Percentiles rank a stretch among this genome's conserved stretches.
Evolutionary conservation across 2,888 invertebrate species (phyloP).

Genomic region (Orthonychiurus folsomi): DNA sequence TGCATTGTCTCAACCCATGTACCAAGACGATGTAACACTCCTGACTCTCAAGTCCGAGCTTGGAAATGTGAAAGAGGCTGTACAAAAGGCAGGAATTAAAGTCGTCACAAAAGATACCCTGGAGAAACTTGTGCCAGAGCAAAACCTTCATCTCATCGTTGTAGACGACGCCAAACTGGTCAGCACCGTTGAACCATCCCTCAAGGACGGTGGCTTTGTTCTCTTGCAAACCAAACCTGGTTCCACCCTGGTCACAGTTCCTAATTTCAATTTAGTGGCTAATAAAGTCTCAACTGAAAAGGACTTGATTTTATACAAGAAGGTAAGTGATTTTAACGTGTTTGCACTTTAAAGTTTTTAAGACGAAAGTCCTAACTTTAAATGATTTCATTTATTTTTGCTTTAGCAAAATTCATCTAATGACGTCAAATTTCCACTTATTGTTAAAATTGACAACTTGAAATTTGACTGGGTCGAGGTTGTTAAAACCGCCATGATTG

Average conservation of each 20-base stretch:
- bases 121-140: conserved; percentile 51
- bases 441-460: conserved; percentile 60
- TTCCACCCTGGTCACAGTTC: conserved; percentile 20
- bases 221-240: conserved; percentile 44
- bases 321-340: no score
- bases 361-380: no score
- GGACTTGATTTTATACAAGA: conserved; percentile 60
- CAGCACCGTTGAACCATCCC: conserved; percentile 49
- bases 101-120: conserved; percentile 56
- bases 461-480: conserved; percentile 70
- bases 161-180: conserved; percentile 54
- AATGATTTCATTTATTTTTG: no score
- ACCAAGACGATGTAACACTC: conserved; percentile 56
- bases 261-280: conserved; percentile 52
- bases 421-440: conserved; percentile 41
- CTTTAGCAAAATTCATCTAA: no score
- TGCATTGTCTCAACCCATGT: conserved; percentile 64
- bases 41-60: conserved; percentile 51
- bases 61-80: conserved; percentile 47
- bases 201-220: conserved; percentile 62
- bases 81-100: conserved; percentile 56
- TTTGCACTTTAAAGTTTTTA: no score
- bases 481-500: conserved; percentile 65
- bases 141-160: conserved; percentile 60
- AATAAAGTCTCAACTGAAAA: conserved; percentile 58